Percentiles rank a stretch among this genome's conserved stretches.
phyloP scores from a whole-genome alignment of 2,888 invertebrate genomes.

The Ceraclea dissimilis region DNA sequence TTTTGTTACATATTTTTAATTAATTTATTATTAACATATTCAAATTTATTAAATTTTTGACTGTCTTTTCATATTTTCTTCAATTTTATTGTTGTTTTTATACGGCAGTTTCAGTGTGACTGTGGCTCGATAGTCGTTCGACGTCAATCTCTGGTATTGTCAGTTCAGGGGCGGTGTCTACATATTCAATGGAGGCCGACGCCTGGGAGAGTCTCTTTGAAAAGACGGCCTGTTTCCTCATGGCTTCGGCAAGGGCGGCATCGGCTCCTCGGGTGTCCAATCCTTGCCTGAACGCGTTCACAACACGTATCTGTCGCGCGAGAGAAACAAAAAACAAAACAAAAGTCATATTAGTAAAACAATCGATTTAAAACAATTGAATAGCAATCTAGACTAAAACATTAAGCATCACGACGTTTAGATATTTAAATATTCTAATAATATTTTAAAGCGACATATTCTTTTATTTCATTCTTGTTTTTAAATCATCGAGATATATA shows the following conservation, averaged over 20 bases:
- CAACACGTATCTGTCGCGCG: slow-evolving; percentile 84
- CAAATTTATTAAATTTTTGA: neutral
- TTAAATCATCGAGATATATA: neutral
- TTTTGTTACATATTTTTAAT: neutral
- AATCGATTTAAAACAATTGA: neutral
- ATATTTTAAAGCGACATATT: slow-evolving; percentile 1
- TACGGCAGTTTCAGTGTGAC: slow-evolving; percentile 92
- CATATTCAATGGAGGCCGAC: slow-evolving; percentile 83
- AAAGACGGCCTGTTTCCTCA: slow-evolving; percentile 88
- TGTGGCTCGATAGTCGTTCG: slow-evolving; percentile 85
- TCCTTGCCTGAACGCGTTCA: slow-evolving; percentile 99
- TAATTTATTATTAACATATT: neutral
- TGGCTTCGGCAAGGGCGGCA: slow-evolving; percentile 86
- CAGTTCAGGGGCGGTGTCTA: slow-evolving; percentile 79
- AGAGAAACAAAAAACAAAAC: slow-evolving; percentile 4
- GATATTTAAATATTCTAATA: neutral
- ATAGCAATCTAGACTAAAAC: slow-evolving; percentile 1
- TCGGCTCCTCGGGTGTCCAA: slow-evolving; percentile 93
- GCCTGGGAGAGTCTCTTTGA: slow-evolving; percentile 87
- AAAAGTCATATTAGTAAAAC: slow-evolving; percentile 3
- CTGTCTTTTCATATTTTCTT: neutral
- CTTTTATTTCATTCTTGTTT: neutral
- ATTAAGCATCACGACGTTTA: neutral
- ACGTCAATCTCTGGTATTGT: slow-evolving; percentile 89
- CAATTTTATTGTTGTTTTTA: slow-evolving; percentile 39